Evolutionary conservation across 2,797 vertebrate species (phyloP).

Genomic region (Pseudomugil gertrudae): DNA sequence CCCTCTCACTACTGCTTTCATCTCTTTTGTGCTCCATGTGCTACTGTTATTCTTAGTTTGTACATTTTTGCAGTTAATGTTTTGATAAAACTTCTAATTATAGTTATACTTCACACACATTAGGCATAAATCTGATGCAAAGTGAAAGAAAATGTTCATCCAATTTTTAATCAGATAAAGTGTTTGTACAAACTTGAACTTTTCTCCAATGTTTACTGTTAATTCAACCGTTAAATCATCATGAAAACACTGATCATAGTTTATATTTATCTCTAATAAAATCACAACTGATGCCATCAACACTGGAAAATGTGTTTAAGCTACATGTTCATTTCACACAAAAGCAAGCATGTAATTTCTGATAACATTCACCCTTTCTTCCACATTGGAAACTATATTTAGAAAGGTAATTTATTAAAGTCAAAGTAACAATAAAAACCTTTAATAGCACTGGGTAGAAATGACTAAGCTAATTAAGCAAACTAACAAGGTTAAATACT

Average conservation of each 20-base stretch:
- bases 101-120: not conserved
- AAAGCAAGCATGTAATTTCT: constrained; percentile 1
- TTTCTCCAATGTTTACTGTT: not conserved
- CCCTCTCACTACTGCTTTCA: not conserved
- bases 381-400: constrained; percentile 22
- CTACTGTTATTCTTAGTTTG: not conserved
- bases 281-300: constrained; percentile 2
- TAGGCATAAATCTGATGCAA: not conserved
- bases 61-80: not conserved
- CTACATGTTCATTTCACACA: not conserved
- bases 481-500: not conserved
- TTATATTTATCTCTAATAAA: no score
- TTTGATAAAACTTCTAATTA: not conserved
- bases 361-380: constrained; percentile 1
- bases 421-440: constrained; percentile 24
- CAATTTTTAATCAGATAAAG: not conserved
- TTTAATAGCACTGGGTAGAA: not conserved
- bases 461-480: not conserved
- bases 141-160: not conserved
- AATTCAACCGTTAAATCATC: not conserved
- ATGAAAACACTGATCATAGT: not conserved
- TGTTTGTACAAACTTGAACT: not conserved
- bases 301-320: not conserved
- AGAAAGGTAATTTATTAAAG: constrained; percentile 22
- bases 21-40: not conserved